Evolutionary conservation across 1,140 invertebrate genomes (phyloP), one percentile per base, ranked within the genome.

Genomic region (Asobara japonica): DNA sequence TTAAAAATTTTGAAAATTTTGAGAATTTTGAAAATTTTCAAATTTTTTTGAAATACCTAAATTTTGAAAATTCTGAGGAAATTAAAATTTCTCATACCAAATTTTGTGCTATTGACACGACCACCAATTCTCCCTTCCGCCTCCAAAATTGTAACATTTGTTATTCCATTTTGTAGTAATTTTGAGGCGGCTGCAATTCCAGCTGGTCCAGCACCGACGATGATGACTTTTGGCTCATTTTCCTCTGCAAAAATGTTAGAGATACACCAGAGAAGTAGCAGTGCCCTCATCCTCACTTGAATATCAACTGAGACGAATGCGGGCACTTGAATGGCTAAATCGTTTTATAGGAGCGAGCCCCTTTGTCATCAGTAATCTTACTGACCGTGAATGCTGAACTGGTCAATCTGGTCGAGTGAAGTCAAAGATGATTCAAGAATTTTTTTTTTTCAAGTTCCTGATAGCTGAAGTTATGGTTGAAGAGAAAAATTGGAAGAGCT

Each of bases 51-150:
- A 62, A 71, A 6, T 13, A 61, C n/a, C n/a, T n/a, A 33, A 38
- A 3, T 20, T 60, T 69, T 38, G 8, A 62, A 66, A 33, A 13
- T 10, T n/a, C 0, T 45, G 4, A 16, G 6, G n/a, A 45, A n/a
- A 16, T 41, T 3, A 56, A 13, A 41, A 30, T 45, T 1, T 7
- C n/a, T 0, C 10, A 16, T 66, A 82, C 88, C 91, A 78, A 92
- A 92, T 18, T 88, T 77, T 1, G 89, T 84, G 0, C 91, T 91
- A 62, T 89, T 71, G n/a, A 94, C 87, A 45, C 93, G 88, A 2
- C 92, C 94, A 8, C 94, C 94, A 64, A 94, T 90, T 72, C 92
- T 88, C 78, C 91, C 84, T 74, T 91, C 90, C 0, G 92, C 94
- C 86, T 96, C 95, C 22, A 95, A 75, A 61, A 92, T 78, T 0